Evolutionary conservation across 2,888 invertebrate genomes (phyloP).

Genomic region (Bhutanitis thaidina): DNA sequence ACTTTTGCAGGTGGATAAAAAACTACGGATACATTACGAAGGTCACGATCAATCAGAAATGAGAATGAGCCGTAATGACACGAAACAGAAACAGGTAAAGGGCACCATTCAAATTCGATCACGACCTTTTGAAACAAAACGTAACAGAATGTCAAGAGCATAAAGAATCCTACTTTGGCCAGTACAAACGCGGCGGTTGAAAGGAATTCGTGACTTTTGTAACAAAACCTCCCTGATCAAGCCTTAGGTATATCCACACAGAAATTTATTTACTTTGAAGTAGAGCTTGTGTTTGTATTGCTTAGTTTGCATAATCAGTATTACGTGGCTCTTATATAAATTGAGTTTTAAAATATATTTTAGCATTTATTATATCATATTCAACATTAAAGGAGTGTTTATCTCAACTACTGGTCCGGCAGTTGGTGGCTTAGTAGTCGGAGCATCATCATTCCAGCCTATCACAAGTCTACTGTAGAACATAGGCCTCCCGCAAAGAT

Average conservation of each 20-base stretch:
- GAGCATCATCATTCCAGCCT: too few relatives aligned
- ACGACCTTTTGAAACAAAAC: constrained; percentile 23
- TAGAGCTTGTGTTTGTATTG: constrained; percentile 5
- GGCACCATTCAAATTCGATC: constrained; percentile 22
- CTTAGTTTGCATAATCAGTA: constrained; percentile 3
- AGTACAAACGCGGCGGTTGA: constrained; percentile 13
- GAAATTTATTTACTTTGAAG: constrained; percentile 20
- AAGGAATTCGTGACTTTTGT: constrained; percentile 22
- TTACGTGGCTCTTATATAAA: not conserved
- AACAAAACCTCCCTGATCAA: constrained; percentile 17
- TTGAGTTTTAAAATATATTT: not conserved
- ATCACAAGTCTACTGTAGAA: too few relatives aligned
- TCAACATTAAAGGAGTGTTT: too few relatives aligned
- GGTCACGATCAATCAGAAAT: constrained; percentile 15
- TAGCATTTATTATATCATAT: too few relatives aligned
- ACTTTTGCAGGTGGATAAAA: constrained; percentile 7
- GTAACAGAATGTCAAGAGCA: constrained; percentile 21
- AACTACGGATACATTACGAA: constrained; percentile 7
- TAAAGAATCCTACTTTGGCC: constrained; percentile 20
- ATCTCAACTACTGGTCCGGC: too few relatives aligned
- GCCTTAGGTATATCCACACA: constrained; percentile 12
- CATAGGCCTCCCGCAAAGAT: too few relatives aligned
- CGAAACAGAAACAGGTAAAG: constrained; percentile 17
- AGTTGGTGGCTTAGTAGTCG: too few relatives aligned
- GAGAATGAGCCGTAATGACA: constrained; percentile 16